Evolutionary conservation across 2,797 vertebrate species (phyloP), one percentile per base, ranked within the genome.

Genomic region (Microtus obscurus): DNA sequence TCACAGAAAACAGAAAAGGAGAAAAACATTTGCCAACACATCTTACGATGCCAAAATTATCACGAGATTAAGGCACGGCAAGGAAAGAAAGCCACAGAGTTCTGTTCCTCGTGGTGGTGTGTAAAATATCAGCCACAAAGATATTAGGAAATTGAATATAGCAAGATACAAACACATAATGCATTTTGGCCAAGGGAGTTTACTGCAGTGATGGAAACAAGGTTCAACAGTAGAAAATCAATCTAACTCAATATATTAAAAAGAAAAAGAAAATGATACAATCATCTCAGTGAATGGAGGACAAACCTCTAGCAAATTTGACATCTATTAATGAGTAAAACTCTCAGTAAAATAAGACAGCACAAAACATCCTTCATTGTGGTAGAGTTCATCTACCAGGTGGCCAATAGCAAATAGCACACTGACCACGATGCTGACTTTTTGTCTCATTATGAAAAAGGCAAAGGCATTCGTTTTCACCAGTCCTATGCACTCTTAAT

Each of bases 1-100:
- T 88, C 67, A 65, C 10, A 65, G 69, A 90, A 93, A 74, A n/a
- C 31, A 37, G 34, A 25, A 90, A 56, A 78, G 11, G 23, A 85
- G 14, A 76, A 34, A 94, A 77, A 79, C 11, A 59, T 76, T 90
- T 87, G 63, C 25, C 17, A 51, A 45, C 7, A 48, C 10, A 29
- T 86, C 74, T 90, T 88, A 67, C 34, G 67, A 73, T 90, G 14
- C 45, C 73, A 89, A 29, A 96, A 73, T 88, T 94, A 86, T 14
- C 10, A 31, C 73, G 31, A 59, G 48, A 95, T 82, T 59, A 93
- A 85, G 45, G n/a, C 27, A 61, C 37, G 6, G 7, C 3, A 69
- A 43, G 71, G 71, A 65, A 87, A 74, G 19, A 92, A 92, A 53
- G 19, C 40, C 59, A n/a, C 4, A 79, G 19, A 89, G 7, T 21